Base-by-base conservation (phyloP, 2,797 vertebrate genomes). In the Erethizon dorsatum region DNA sequence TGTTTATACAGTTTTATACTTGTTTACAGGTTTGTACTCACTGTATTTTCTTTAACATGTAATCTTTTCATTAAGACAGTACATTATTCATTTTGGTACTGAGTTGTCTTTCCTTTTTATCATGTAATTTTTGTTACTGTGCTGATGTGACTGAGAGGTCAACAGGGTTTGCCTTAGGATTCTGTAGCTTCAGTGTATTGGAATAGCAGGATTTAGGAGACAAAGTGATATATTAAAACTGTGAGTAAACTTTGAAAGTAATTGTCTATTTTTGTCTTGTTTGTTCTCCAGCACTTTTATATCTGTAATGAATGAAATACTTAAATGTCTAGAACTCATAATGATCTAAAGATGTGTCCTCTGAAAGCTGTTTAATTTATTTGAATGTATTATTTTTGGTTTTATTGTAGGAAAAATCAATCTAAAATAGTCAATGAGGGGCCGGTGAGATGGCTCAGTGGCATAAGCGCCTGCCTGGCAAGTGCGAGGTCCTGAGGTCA, bases 341-440 rank as follows among this genome's bases (percentile, higher is more conserved):
- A 77, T 50, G 26, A 31, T 77, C 26, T 77, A 54, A 54, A 79
- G 8, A 54, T 54, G 4, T 54, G 9, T 33, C 8, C 17, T 97
- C 17, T n/a, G 24, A 57, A 92, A 96, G n/a, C 59, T 92, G 90
- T 31, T 93, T 88, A 12, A 12, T 90, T 86, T 41, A 41, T 85
- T 95, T 75, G 67, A 91, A 82, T 96, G 31, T 80, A 57, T 63
- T 85, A 88, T 61, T 96, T 89, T 82, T 73, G 26, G 33, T 83
- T 91, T 96, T 75, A 90, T 85, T 95, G 63, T 56, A 87, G 28
- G 45, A 88, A 26, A 94, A 92, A 52, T 95, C 63, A 47, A n/a
- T 90, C 56, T 63, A 67, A 91, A 57, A 57, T 57, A 57, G 56
- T 57, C 15, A 52, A 52, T 52, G 52, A 56, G 56, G 17, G 56